Base-by-base conservation (phyloP, 2,113 vertebrate species). In the Phasianus colchicus region DNA sequence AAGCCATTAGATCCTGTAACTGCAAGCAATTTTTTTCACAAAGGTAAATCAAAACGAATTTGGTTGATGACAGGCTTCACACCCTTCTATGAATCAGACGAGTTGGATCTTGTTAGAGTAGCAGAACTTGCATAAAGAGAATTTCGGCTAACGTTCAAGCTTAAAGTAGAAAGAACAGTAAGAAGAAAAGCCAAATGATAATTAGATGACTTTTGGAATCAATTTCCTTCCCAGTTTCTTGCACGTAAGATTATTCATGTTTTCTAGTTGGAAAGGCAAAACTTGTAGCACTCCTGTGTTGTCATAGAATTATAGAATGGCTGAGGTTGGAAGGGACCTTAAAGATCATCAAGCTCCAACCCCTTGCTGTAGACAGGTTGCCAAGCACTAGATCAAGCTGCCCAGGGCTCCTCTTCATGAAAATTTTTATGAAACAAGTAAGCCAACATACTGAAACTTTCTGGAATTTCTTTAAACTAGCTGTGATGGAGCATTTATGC, bases 51-150 rank as follows among this genome's bases (percentile, higher is more conserved):
- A 67, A 94, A 86, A 75, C 3, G 1, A 8, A 42, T 87, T 81
- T 73, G 12, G 6, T 65, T 89, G 85, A 64, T 80, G 75, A 65
- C 64, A 91, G 32, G 45, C 32, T 89, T 66, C 88, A 34, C 24
- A 83, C 8, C 3, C 48, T 84, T 80, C 75, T 61, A 18, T 85
- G 70, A 81, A 60, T 91, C 72, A 83, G 43, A 88, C 78, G 42
- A 69, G 85, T 86, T 82, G 86, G 74, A 66, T 93, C 93, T 90
- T 87, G 78, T 90, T 61, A 24, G 73, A 83, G 83, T 57, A 84
- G 50, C 40, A 93, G 45, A 92, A 74, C 60, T 87, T 89, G 54
- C 57, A 85, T 61, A 27, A 78, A 63, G 86, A 78, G 58, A 95
- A 77, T 83, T 48, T 86, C 66, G 13, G 30, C 71, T n/a, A 32